phyloP scores from a whole-genome alignment of 2,888 invertebrate species.

The Coelinius sp. region DNA sequence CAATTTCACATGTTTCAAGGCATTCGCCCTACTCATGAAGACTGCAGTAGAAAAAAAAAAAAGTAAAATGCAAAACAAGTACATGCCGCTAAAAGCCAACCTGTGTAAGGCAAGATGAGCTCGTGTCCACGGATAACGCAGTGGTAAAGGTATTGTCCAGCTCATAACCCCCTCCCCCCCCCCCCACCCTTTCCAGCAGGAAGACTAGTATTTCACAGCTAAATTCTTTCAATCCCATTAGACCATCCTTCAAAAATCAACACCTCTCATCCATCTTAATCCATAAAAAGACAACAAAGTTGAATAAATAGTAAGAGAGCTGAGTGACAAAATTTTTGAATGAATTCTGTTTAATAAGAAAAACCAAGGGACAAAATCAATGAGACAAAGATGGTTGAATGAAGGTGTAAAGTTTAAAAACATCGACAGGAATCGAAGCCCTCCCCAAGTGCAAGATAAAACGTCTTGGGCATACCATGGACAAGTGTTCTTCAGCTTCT shows the following conservation, averaged over 20 bases:
- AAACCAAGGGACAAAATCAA: slow-evolving; percentile 30
- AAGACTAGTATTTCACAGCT: not conserved
- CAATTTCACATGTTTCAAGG: not conserved
- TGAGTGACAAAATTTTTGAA: not conserved
- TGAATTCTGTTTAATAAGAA: not conserved
- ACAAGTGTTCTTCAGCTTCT: slow-evolving; percentile 54
- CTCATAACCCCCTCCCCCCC: slow-evolving; percentile 3
- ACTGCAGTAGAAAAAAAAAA: not conserved
- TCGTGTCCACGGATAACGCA: slow-evolving; percentile 40
- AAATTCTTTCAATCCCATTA: not conserved
- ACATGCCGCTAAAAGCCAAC: slow-evolving; percentile 53
- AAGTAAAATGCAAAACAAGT: slow-evolving; percentile 21
- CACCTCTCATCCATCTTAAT: not conserved
- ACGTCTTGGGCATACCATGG: slow-evolving; percentile 46
- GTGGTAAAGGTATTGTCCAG: slow-evolving; percentile 52
- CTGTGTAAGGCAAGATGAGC: slow-evolving; percentile 51
- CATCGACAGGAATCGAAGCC: slow-evolving; percentile 57
- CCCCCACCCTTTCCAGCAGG: not conserved
- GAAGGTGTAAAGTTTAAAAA: slow-evolving; percentile 48
- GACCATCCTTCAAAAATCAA: not conserved
- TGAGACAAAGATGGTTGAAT: slow-evolving; percentile 37
- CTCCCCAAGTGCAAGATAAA: slow-evolving; percentile 53
- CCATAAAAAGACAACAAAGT: not conserved
- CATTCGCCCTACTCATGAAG: not conserved
- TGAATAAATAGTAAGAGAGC: not conserved